A percentile compares a stretch with the other conserved stretches of the same genome.
Conservation (phyloP, 2,113 vertebrate species). For the Collichthys lucidus region DNA sequence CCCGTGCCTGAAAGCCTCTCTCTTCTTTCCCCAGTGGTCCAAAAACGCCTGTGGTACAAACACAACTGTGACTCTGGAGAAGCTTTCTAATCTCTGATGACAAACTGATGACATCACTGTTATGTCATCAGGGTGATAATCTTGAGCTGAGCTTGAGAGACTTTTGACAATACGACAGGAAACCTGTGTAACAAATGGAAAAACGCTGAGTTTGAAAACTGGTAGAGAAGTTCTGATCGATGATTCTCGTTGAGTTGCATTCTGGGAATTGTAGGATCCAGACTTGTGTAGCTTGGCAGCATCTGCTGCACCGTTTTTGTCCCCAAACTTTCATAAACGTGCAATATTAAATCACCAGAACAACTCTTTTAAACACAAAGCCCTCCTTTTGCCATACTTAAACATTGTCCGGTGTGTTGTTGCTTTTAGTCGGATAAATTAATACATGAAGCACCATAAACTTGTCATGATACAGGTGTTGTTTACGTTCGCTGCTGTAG, state of each 20-base stretch:
- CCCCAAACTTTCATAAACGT: background rate
- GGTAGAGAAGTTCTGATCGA: background rate
- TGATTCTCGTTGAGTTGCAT: background rate
- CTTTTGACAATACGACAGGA: background rate
- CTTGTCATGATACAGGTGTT: background rate
- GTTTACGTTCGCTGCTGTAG: background rate
- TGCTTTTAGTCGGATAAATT: background rate
- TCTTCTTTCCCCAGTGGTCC: too few relatives aligned
- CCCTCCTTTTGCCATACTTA: background rate
- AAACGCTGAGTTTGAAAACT: background rate
- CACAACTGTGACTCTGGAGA: too few relatives aligned
- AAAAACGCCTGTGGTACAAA: too few relatives aligned
- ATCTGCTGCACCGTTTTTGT: too few relatives aligned
- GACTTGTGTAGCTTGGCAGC: background rate
- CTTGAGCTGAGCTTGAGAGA: too few relatives aligned
- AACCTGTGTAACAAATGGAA: background rate
- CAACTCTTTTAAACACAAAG: background rate
- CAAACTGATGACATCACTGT: too few relatives aligned
- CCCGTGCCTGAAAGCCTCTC: too few relatives aligned
- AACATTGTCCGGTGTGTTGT: background rate
- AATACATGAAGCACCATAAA: background rate
- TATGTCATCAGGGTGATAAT: too few relatives aligned
- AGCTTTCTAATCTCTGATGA: too few relatives aligned
- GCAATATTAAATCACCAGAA: background rate
- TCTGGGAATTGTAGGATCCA: constrained; percentile 1